Evolutionary conservation across 2,113 vertebrate species (phyloP).

Genomic region (Hypanus sabinus): DNA sequence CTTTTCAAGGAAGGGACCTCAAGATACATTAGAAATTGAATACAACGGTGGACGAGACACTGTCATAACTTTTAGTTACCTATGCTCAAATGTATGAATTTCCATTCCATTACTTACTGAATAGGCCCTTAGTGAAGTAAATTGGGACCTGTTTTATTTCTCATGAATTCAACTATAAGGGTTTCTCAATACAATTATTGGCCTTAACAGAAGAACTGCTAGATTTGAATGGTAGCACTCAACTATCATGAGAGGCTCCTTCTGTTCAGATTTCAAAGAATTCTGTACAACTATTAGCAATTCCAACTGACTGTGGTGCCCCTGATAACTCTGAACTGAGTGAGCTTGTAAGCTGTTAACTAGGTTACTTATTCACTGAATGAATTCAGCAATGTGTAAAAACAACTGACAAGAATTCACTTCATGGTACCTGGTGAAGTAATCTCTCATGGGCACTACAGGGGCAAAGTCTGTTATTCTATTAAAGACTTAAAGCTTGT

Average conservation of each 20-base stretch:
- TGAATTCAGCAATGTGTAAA: not conserved
- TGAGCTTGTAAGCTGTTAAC: not conserved
- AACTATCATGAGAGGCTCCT: not conserved
- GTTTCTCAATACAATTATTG: not conserved
- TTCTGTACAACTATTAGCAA: not conserved
- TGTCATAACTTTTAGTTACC: not conserved
- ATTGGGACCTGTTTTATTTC: not conserved
- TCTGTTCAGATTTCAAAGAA: conserved; percentile 1
- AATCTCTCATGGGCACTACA: not conserved
- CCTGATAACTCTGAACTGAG: not conserved
- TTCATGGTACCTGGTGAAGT: not conserved
- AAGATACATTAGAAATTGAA: not conserved
- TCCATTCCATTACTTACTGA: not conserved
- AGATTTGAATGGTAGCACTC: not conserved
- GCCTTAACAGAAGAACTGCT: conserved; percentile 10
- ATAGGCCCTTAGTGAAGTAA: not conserved
- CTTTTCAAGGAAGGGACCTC: not conserved
- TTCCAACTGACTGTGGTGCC: not conserved
- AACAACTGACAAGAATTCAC: not conserved
- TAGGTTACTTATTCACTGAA: not conserved
- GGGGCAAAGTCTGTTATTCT: not conserved
- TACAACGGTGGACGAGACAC: not conserved
- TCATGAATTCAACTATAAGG: not conserved
- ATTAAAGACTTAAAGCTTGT: not conserved
- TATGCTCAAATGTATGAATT: not conserved